Conservation (phyloP, 2,797 vertebrate species). For the Pygocentrus nattereri region DNA sequence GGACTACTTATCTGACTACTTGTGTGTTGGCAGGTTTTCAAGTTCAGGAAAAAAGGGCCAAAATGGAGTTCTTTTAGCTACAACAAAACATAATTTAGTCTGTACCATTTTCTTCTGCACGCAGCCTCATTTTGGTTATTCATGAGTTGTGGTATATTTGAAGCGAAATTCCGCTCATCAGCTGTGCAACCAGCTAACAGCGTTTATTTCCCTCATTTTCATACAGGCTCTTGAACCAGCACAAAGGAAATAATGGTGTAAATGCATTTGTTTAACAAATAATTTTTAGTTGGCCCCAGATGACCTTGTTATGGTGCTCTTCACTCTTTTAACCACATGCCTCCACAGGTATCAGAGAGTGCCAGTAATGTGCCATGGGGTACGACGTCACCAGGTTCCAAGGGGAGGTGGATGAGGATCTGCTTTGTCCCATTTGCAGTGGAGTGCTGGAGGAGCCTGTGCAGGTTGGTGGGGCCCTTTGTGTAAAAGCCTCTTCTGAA, state of each 20-base stretch:
- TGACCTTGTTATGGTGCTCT: background rate
- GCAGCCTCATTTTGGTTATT: background rate
- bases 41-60: too few relatives aligned
- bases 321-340: background rate
- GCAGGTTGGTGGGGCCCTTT: slow-evolving; percentile 79
- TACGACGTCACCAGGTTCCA: slow-evolving; percentile 97
- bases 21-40: too few relatives aligned
- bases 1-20: too few relatives aligned
- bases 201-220: slow-evolving; percentile 2
- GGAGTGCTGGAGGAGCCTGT: slow-evolving; percentile 98
- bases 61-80: too few relatives aligned
- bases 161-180: background rate
- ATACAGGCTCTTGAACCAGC: background rate
- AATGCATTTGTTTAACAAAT: background rate
- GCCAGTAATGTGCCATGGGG: slow-evolving; percentile 96
- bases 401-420: slow-evolving; percentile 98
- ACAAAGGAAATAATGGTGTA: background rate
- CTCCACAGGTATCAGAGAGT: slow-evolving; percentile 70
- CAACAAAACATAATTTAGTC: too few relatives aligned
- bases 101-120: background rate
- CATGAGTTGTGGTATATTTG: slow-evolving; percentile 2
- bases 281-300: background rate
- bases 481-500: background rate
- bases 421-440: slow-evolving; percentile 98
- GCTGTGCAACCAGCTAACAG: background rate